Percentiles rank a stretch among this genome's conserved stretches.
phyloP scores from a whole-genome alignment of 2,113 vertebrate genomes.

The Dolichallabes microphthalmus region DNA sequence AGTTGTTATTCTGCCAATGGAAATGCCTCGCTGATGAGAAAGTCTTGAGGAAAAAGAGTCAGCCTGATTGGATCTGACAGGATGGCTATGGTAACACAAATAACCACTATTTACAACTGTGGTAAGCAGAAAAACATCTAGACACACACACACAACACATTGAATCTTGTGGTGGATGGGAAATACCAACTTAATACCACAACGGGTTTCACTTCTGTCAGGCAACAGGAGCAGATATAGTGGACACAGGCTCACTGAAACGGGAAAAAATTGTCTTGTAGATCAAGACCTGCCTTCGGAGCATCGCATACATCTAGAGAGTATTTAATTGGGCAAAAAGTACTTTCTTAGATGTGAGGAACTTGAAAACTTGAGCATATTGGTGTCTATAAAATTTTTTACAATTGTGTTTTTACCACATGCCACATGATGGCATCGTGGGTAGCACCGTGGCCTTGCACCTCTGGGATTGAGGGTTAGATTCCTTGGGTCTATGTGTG shows the following conservation, averaged over 20 bases:
- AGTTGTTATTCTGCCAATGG: background rate
- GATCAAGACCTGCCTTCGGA: background rate
- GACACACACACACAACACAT: background rate
- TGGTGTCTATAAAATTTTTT: background rate
- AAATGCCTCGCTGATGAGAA: background rate
- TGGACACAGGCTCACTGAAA: background rate
- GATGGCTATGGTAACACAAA: background rate
- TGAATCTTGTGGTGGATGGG: background rate
- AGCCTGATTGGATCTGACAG: background rate
- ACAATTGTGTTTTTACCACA: background rate
- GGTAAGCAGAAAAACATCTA: background rate
- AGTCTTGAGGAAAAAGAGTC: background rate
- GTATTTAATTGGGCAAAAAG: background rate
- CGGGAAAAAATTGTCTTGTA: background rate
- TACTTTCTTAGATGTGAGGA: background rate
- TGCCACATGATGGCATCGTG: too few relatives aligned
- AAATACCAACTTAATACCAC: background rate
- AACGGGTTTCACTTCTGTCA: slow-evolving; percentile 13
- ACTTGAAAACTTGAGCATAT: background rate
- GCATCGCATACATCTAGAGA: background rate
- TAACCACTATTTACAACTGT: background rate
- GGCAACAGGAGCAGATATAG: background rate
- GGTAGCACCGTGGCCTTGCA: too few relatives aligned
- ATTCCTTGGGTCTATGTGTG: too few relatives aligned
- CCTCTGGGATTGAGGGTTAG: too few relatives aligned